Percentiles rank a stretch among this genome's conserved stretches.
Conservation (phyloP, 37 sponge, comb jelly and placozoan genomes). For the Tethya wilhelma region DNA sequence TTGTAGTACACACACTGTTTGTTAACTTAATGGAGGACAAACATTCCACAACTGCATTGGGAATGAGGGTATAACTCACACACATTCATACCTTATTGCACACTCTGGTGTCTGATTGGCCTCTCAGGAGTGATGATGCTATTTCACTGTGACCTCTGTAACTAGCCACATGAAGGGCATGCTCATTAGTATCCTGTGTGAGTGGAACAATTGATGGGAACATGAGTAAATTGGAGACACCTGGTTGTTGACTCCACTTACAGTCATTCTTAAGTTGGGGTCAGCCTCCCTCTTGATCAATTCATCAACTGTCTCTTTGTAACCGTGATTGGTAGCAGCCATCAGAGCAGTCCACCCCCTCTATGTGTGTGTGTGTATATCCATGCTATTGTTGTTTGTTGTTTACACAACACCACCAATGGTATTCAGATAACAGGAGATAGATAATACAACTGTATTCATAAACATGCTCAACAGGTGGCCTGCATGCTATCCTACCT, state of each 20-base stretch:
- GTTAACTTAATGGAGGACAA: too few species aligned
- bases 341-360: constrained; percentile 38
- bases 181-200: constrained; percentile 4
- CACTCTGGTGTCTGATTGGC: neutral
- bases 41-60: too few species aligned
- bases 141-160: neutral
- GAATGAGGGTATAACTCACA: neutral
- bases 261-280: neutral
- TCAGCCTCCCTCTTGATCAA: constrained; percentile 14
- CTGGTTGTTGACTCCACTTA: neutral
- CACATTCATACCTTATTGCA: neutral
- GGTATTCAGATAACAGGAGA: too few species aligned
- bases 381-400: too few species aligned
- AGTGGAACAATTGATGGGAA: neutral
- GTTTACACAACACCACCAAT: too few species aligned
- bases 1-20: too few species aligned
- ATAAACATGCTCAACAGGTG: too few species aligned
- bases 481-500: too few species aligned
- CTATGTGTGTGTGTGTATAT: too few species aligned
- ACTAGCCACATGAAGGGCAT: constrained; percentile 12
- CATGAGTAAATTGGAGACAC: neutral
- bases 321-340: neutral
- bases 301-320: neutral
- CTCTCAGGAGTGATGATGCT: neutral
- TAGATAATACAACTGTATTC: neutral